These are phyloP conservation scores for Notolabrus celidotus DNA, from an alignment of 2,797 vertebrate genomes.

Conservation along the genomic window DNA sequence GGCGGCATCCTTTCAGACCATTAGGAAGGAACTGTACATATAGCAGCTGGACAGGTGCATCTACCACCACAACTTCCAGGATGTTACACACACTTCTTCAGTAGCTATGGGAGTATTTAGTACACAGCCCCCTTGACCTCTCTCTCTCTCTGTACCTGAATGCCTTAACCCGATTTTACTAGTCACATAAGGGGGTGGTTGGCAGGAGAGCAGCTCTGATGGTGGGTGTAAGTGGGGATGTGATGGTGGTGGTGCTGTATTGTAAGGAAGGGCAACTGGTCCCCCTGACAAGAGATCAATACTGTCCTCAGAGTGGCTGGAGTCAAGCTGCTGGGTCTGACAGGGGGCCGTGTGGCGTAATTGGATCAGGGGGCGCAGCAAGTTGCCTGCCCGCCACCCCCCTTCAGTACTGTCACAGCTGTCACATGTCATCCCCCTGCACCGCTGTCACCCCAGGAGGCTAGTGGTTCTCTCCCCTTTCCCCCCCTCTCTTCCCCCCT, in stretches of 20 bases:
- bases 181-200: constrained; percentile 89
- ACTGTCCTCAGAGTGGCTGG: constrained; percentile 94
- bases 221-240: constrained; percentile 66
- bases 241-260: constrained; percentile 79
- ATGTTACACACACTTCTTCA: constrained; percentile 75
- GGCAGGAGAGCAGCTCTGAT: constrained; percentile 60
- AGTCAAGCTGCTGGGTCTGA: constrained; percentile 98
- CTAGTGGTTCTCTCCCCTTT: constrained; percentile 87
- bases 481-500: constrained; percentile 74
- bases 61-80: constrained; percentile 42
- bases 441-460: constrained; percentile 97
- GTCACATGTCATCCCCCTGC: constrained; percentile 98
- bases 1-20: constrained; percentile 84
- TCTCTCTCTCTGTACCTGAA: constrained; percentile 82
- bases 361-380: constrained; percentile 97
- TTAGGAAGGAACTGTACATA: constrained; percentile 83
- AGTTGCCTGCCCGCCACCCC: constrained; percentile 90
- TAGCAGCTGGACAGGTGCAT: constrained; percentile 64
- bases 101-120: constrained; percentile 85
- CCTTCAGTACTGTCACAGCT: constrained; percentile 97
- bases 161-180: constrained; percentile 87
- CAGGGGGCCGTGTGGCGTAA: constrained; percentile 98
- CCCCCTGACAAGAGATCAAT: constrained; percentile 99
- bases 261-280: constrained; percentile 91
- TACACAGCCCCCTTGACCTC: constrained; percentile 84